Percentiles rank a stretch among this genome's conserved stretches.
Conservation (phyloP, 2,113 vertebrate species). For the Amblyornis subalaris region DNA sequence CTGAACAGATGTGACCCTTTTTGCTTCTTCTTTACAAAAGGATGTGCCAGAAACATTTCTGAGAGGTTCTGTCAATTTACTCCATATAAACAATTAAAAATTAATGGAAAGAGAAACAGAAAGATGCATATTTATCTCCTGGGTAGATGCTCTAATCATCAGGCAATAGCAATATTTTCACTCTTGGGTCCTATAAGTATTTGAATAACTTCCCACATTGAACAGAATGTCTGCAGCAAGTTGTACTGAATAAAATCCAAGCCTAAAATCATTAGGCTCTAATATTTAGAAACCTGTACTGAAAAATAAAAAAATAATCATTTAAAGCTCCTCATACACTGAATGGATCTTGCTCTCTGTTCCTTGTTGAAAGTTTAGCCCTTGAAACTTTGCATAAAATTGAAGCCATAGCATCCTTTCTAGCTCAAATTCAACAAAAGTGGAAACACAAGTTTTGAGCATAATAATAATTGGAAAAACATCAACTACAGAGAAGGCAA, state of each 20-base stretch:
- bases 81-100: conserved; percentile 9
- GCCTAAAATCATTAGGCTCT: background rate
- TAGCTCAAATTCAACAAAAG: background rate
- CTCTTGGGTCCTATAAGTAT: background rate
- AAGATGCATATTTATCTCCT: background rate
- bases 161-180: background rate
- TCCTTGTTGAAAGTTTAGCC: background rate
- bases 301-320: background rate
- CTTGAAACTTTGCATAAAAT: background rate
- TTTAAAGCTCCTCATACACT: background rate
- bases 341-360: background rate
- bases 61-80: background rate
- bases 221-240: background rate
- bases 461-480: background rate
- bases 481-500: background rate
- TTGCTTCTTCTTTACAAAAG: background rate
- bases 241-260: background rate
- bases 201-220: background rate
- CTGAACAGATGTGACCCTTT: background rate
- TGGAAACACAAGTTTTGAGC: background rate
- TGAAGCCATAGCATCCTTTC: background rate
- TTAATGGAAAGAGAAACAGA: background rate
- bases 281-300: background rate
- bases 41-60: background rate
- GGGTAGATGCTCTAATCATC: background rate